These are phyloP conservation scores for Hyles vespertilio DNA, from an alignment of 1,140 invertebrate genomes.

Conservation along the genomic window DNA sequence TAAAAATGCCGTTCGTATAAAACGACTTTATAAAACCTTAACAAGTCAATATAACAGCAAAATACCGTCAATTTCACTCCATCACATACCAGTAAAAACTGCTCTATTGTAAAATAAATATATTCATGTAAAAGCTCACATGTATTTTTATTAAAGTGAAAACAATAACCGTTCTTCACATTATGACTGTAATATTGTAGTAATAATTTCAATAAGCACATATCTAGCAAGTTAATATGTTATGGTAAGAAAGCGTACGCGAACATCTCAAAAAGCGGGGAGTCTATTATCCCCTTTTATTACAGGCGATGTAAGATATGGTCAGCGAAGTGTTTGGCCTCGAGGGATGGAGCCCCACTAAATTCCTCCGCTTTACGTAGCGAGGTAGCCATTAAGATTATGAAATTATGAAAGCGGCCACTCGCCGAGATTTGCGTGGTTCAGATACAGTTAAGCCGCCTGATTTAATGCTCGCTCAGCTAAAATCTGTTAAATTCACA, in stretches of 20 bases:
- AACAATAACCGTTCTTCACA: too few relatives aligned
- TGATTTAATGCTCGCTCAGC: conserved; percentile 34
- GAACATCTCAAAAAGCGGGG: conserved; percentile 21
- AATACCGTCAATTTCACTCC: too few relatives aligned
- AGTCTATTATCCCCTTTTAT: conserved; percentile 27
- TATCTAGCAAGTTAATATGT: conserved; percentile 15
- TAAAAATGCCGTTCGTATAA: too few relatives aligned
- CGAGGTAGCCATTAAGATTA: conserved; percentile 60
- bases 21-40: too few relatives aligned
- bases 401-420: conserved; percentile 64
- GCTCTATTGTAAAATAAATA: too few relatives aligned
- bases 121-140: too few relatives aligned
- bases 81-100: too few relatives aligned
- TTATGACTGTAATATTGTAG: too few relatives aligned
- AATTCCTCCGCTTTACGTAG: conserved; percentile 61
- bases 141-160: too few relatives aligned
- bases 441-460: conserved; percentile 33
- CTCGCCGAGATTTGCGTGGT: conserved; percentile 50
- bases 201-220: conserved; percentile 6
- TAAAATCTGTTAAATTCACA: conserved; percentile 22
- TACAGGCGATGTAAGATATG: conserved; percentile 44
- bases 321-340: conserved; percentile 51
- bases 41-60: too few relatives aligned
- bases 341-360: conserved; percentile 46
- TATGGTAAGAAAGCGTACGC: conserved; percentile 16